Conservation (phyloP, 2,888 invertebrate species). For the Ligdia adustata region DNA sequence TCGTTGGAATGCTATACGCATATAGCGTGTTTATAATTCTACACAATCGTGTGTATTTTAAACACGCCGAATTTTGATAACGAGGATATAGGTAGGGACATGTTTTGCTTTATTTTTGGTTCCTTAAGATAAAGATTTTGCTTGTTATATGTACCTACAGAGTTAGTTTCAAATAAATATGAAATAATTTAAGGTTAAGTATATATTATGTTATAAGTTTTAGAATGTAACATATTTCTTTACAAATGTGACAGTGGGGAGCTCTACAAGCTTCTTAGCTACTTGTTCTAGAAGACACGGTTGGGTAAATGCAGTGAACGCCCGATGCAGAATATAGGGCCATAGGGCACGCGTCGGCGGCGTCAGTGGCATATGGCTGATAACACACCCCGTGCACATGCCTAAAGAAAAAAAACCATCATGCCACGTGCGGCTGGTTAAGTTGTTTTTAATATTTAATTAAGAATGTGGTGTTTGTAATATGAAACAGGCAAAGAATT, state of each 20-base stretch:
- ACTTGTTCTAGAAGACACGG: conserved; percentile 41
- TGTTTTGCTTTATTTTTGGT: conserved; percentile 1
- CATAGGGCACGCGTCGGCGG: conserved; percentile 63
- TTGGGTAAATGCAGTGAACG: conserved; percentile 44
- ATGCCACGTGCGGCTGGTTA: conserved; percentile 66
- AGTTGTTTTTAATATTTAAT: conserved; percentile 40
- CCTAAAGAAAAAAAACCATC: conserved; percentile 50
- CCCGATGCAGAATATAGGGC: too few relatives aligned
- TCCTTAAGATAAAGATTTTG: too few relatives aligned
- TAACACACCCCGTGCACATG: conserved; percentile 45
- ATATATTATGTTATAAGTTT: too few relatives aligned
- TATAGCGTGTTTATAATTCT: conserved; percentile 28
- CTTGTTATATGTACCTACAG: too few relatives aligned
- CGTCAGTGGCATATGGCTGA: conserved; percentile 72
- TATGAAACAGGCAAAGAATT: too few relatives aligned
- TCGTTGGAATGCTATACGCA: conserved; percentile 37
- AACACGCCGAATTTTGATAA: too few relatives aligned
- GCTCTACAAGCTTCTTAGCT: too few relatives aligned
- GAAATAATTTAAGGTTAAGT: too few relatives aligned
- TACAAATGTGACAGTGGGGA: too few relatives aligned
- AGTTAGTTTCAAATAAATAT: too few relatives aligned
- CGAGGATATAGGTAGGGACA: not conserved
- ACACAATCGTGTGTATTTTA: conserved; percentile 21
- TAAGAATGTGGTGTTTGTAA: conserved; percentile 6
- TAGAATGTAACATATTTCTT: too few relatives aligned